phyloP scores from a whole-genome alignment of 2,888 invertebrate genomes.

The Ennomos fuscantarius region DNA sequence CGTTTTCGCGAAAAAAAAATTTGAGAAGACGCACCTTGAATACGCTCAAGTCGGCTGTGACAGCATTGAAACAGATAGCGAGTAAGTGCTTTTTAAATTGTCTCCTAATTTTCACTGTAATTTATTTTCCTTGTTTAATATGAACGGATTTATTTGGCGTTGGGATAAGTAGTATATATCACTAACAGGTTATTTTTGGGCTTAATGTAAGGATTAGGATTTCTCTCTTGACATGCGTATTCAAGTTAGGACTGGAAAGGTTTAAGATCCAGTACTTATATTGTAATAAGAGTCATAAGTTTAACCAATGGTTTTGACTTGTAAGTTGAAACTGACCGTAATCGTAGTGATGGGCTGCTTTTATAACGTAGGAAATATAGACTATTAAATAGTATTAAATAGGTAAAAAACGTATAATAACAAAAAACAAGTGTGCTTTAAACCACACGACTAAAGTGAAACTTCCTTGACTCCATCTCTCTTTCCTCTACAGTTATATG shows the following conservation, averaged over 20 bases:
- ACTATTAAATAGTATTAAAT: too few species aligned
- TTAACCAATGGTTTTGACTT: background rate
- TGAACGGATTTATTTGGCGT: constrained; percentile 1
- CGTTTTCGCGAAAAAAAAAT: constrained; percentile 76
- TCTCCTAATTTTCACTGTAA: constrained; percentile 19
- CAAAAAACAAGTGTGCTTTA: too few species aligned
- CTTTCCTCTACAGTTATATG: too few species aligned
- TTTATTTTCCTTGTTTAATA: constrained; percentile 5
- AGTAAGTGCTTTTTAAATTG: constrained; percentile 66
- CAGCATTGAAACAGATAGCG: constrained; percentile 77
- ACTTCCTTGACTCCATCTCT: too few species aligned
- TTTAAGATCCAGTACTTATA: constrained; percentile 11
- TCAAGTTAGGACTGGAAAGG: constrained; percentile 8
- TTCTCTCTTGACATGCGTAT: constrained; percentile 7
- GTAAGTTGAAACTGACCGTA: too few species aligned
- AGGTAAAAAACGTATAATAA: too few species aligned
- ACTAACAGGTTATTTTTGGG: constrained; percentile 10
- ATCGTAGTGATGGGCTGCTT: too few species aligned
- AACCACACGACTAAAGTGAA: too few species aligned
- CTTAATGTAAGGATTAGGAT: background rate
- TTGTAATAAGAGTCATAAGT: constrained; percentile 4
- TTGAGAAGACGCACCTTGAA: constrained; percentile 75
- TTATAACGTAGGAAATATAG: too few species aligned
- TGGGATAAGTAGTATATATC: constrained; percentile 8
- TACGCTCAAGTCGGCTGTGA: constrained; percentile 77